Base-by-base conservation (phyloP, 2,797 vertebrate genomes). In the Prunella strophiata region DNA sequence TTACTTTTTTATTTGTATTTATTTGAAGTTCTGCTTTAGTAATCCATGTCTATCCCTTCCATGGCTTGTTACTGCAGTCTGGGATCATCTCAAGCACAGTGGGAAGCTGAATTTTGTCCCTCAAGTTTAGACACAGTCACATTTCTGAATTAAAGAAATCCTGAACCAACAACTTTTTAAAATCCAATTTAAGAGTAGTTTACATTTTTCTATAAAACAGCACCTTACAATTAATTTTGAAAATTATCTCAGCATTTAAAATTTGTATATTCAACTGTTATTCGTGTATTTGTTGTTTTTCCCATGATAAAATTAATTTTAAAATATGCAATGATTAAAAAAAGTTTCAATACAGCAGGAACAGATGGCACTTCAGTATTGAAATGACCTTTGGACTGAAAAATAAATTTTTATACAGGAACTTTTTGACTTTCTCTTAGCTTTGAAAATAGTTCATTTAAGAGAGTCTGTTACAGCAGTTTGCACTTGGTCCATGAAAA, bases 311-410 rank as follows among this genome's bases (percentile, higher is more conserved):
- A 42, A 55, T 76, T 55, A 66, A 77, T 82, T 89, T 89, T 34
- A 91, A 94, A 85, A 79, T 83, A 78, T 87, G 67, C 68, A 87
- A 42, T 30, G 34, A 68, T 81, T 68, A 57, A 74, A 89, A 77
- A 16, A 45, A 10, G 9, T 54, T 91, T 91, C 1, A 61, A 67
- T 93, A 45, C 36, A 73, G 32, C 50, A 65, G 73, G 68, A 93
- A 36, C 91, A 92, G 92, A 93, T 93, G 89, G 87, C 27, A 40
- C 29, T 85, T 79, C 48, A 57, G 59, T 77, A 51, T 14, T 85
- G n/a, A 79, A 88, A 72, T 88, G 82, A 65, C 54, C 75, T 96
- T 85, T 95, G 34, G 61, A 77, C 25, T 78, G 22, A 52, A 83
- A 77, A 79, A 78, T 6, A 68, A 62, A 23, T 63, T 84, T 72